phyloP scores from a whole-genome alignment of 2,113 vertebrate genomes.

The Toxotes jaculatrix region DNA sequence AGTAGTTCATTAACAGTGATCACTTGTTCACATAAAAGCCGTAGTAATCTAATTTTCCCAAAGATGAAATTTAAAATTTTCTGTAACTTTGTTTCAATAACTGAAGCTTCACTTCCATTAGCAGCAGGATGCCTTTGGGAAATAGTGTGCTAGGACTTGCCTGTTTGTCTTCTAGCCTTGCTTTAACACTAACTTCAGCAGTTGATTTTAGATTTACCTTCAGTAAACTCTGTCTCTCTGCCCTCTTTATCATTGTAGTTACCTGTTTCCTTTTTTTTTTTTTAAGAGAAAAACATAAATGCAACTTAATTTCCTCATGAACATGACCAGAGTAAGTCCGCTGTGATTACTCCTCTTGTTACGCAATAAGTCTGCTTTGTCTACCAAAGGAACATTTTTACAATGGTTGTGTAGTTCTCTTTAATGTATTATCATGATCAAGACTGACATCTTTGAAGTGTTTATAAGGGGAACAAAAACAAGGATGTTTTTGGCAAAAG shows the following conservation, averaged over 20 bases:
- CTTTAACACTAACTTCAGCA: constrained; percentile 77
- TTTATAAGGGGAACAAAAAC: constrained; percentile 65
- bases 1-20: neutral
- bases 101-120: constrained; percentile 23
- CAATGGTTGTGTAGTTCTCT: constrained; percentile 74
- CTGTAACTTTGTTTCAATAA: constrained; percentile 12
- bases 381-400: constrained; percentile 55
- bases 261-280: constrained; percentile 25
- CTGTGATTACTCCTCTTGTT: constrained; percentile 39
- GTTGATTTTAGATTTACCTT: constrained; percentile 11
- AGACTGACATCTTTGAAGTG: constrained; percentile 65
- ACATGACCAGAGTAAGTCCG: constrained; percentile 37
- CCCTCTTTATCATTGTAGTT: constrained; percentile 26
- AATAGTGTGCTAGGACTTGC: constrained; percentile 25
- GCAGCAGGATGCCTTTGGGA: constrained; percentile 24
- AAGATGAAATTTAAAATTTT: constrained; percentile 24
- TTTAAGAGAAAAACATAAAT: constrained; percentile 32
- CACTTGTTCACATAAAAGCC: neutral
- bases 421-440: constrained; percentile 34
- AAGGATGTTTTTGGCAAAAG: constrained; percentile 75
- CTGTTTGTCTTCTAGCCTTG: constrained; percentile 50
- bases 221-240: constrained; percentile 4
- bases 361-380: constrained; percentile 36
- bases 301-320: constrained; percentile 47
- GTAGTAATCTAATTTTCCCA: neutral